Percentiles rank a stretch among this genome's conserved stretches.
phyloP scores from a whole-genome alignment of 2,113 vertebrate species.

The Egretta garzetta region DNA sequence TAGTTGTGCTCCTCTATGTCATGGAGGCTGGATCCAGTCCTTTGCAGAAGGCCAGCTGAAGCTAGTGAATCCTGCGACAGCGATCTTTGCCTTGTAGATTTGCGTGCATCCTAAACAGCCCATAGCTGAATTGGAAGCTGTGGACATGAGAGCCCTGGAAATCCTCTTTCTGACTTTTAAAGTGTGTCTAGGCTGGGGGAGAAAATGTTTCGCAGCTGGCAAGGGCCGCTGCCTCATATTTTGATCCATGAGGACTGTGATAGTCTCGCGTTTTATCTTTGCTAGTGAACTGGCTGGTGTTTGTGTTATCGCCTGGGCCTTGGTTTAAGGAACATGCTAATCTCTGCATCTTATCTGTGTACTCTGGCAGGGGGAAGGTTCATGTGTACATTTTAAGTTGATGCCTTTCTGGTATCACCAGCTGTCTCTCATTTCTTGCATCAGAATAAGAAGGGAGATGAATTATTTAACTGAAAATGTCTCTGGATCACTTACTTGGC shows the following conservation, averaged over 20 bases:
- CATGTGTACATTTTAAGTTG: background rate
- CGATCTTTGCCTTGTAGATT: background rate
- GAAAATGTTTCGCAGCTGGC: background rate
- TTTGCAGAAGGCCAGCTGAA: background rate
- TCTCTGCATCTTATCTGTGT: background rate
- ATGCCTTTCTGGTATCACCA: background rate
- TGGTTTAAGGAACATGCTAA: background rate
- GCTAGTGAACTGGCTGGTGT: background rate
- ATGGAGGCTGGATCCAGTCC: background rate
- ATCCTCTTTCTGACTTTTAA: background rate
- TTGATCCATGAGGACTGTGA: background rate
- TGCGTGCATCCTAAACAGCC: background rate
- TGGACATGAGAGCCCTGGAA: background rate
- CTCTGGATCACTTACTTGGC: background rate
- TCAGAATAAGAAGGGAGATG: background rate
- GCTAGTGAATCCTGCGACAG: background rate
- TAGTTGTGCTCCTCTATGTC: background rate
- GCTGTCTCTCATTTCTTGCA: background rate
- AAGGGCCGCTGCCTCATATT: background rate
- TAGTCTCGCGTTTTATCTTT: background rate
- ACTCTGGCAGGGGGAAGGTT: background rate
- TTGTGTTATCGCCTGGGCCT: background rate
- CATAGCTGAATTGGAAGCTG: background rate
- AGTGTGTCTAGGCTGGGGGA: background rate
- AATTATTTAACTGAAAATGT: conserved; percentile 2